Evolutionary conservation across 2,888 invertebrate genomes (phyloP).

Genomic region (Apeira syringaria): DNA sequence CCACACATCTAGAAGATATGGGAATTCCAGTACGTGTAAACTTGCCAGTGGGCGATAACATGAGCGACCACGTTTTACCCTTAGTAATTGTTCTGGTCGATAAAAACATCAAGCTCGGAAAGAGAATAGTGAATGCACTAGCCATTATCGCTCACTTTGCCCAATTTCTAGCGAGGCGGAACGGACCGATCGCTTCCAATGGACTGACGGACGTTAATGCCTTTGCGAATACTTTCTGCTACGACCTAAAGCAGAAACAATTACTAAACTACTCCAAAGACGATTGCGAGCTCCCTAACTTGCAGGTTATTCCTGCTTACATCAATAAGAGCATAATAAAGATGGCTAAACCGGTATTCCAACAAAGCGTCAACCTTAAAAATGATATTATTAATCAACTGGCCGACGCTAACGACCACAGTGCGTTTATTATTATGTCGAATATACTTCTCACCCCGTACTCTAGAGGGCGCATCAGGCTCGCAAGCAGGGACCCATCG

Average conservation of each 20-base stretch:
- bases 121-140: slow-evolving; percentile 19
- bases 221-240: slow-evolving; percentile 55
- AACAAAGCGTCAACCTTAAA: slow-evolving; percentile 31
- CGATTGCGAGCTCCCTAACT: slow-evolving; percentile 50
- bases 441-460: slow-evolving; percentile 48
- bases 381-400: slow-evolving; percentile 42
- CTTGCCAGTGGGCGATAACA: slow-evolving; percentile 53
- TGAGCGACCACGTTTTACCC: slow-evolving; percentile 55
- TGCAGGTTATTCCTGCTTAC: slow-evolving; percentile 52
- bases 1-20: slow-evolving; percentile 43
- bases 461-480: slow-evolving; percentile 50
- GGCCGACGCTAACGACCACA: slow-evolving; percentile 34
- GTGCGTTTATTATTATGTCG: slow-evolving; percentile 41
- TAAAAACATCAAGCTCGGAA: slow-evolving; percentile 13
- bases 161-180: slow-evolving; percentile 31
- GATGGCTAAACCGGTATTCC: slow-evolving; percentile 26
- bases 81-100: slow-evolving; percentile 45
- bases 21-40: slow-evolving; percentile 44
- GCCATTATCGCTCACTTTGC: slow-evolving; percentile 19
- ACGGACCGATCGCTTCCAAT: slow-evolving; percentile 51
- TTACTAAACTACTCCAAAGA: slow-evolving; percentile 33
- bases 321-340: slow-evolving; percentile 36
- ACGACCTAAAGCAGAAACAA: slow-evolving; percentile 37
- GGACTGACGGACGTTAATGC: slow-evolving; percentile 51
- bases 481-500: slow-evolving; percentile 45